Base-by-base conservation (phyloP, 2,888 invertebrate species). In the Eutolmus rufibarbis region DNA sequence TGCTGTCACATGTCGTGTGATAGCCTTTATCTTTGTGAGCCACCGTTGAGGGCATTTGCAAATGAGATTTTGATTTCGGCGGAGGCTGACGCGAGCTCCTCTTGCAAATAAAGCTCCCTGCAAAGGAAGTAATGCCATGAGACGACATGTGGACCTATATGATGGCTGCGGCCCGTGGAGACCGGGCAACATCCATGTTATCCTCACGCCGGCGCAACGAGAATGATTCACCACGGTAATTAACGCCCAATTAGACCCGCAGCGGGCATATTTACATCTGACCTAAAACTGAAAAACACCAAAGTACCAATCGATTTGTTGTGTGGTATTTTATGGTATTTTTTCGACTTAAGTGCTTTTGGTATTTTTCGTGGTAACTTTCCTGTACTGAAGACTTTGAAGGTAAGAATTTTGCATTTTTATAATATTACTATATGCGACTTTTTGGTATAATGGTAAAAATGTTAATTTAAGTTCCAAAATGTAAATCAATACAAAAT, bases 91-190 rank as follows among this genome's bases (percentile, higher is more conserved):
- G 56, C n/a, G 7, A 28, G 34, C 8, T 43, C 16, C 16, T 31
- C 31, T 12, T 9, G 12, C 66, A 76, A 34, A 86, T 31, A 19
- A 46, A 34, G 19, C 12, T 74, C 57, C 43, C 31, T 43, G 34
- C 28, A 81, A 37, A 74, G 46, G 79, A 46, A 46, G 40, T 12
- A 86, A 90, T 91, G 91, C 89, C 90, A 92, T 91, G 92, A 90
- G 89, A 91, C 91, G 93, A 92, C 91, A 96, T 95, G 95, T 95
- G 95, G 95, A 95, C 95, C 89, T 95, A 95, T 93, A 95, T 96
- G 93, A 94, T 95, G 93, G 95, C 95, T 89, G 95, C 95, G 89
- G 94, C 95, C 90, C 94, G 95, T 91, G 94, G 95, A 92, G 95
- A 95, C 93, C 93, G 94, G 90, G 94, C 94, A 88, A 93, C 92